Conservation (phyloP, 1,140 invertebrate species). For the Apocrypta bakeri region DNA sequence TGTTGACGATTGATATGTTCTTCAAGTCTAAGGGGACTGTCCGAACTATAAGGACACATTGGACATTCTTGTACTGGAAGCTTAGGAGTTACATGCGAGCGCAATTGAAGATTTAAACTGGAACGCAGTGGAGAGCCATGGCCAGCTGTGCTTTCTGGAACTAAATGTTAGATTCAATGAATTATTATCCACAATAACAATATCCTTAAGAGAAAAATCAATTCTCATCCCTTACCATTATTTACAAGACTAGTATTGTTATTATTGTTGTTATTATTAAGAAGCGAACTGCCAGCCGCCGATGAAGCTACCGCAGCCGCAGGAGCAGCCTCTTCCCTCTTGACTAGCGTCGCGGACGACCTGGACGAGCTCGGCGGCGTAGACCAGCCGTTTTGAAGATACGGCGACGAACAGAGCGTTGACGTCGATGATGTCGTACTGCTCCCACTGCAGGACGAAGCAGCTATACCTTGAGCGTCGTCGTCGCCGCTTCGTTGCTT, state of each 20-base stretch:
- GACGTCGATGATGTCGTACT: conserved; percentile 52
- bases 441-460: conserved; percentile 13
- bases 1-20: conserved; percentile 90
- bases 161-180: background rate
- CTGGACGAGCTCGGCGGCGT: conserved; percentile 52
- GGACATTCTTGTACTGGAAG: conserved; percentile 79
- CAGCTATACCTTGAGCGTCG: conserved; percentile 23
- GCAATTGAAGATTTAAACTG: conserved; percentile 74
- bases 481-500: conserved; percentile 16
- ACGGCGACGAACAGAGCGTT: conserved; percentile 37
- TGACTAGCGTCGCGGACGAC: background rate
- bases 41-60: conserved; percentile 86
- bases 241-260: conserved; percentile 65
- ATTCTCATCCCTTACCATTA: conserved; percentile 51
- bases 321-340: conserved; percentile 19
- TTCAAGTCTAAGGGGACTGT: conserved; percentile 83
- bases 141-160: conserved; percentile 60
- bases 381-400: conserved; percentile 69
- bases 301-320: background rate
- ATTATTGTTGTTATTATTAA: conserved; percentile 74
- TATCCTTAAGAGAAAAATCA: too few species aligned
- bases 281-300: background rate
- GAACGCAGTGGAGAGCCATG: conserved; percentile 76
- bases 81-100: conserved; percentile 69
- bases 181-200: background rate